Evolutionary conservation across 2,113 vertebrate genomes (phyloP).

Genomic region (Atractosteus spatula): DNA sequence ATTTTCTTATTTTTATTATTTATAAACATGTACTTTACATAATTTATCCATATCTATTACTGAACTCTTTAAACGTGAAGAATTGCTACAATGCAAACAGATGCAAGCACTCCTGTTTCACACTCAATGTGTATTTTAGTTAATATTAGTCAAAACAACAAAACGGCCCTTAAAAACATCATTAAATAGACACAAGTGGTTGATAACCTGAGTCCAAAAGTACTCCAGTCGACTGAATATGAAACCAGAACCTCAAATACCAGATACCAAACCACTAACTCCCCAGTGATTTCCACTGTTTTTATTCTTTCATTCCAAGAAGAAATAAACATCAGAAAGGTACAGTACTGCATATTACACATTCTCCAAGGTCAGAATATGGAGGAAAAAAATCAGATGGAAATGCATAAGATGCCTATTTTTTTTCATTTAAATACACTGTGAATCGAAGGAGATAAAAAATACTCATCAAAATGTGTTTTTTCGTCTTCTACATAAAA

Average conservation of each 20-base stretch:
- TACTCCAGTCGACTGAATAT: not conserved
- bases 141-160: no score
- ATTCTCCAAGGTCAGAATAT: conserved; percentile 63
- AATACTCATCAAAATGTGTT: conserved; percentile 64
- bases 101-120: not conserved
- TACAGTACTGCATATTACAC: conserved; percentile 5
- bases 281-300: conserved; percentile 17
- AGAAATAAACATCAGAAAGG: conserved; percentile 48
- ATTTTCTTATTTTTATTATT: no score
- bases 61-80: no score
- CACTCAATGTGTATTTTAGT: no score
- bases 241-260: not conserved
- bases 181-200: not conserved
- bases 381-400: conserved; percentile 27
- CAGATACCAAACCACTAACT: conserved; percentile 2
- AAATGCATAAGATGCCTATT: conserved; percentile 22
- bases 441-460: conserved; percentile 51
- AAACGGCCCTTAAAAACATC: no score
- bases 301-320: conserved; percentile 62
- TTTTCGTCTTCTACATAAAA: conserved; percentile 51
- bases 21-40: no score
- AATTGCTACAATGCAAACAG: not conserved
- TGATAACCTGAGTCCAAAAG: conserved; percentile 3
- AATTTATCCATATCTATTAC: no score
- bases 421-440: conserved; percentile 44